A percentile compares a stretch with the other conserved stretches of the same genome.
Conservation (phyloP, 2,888 invertebrate genomes). For the Itoplectis maculator region DNA sequence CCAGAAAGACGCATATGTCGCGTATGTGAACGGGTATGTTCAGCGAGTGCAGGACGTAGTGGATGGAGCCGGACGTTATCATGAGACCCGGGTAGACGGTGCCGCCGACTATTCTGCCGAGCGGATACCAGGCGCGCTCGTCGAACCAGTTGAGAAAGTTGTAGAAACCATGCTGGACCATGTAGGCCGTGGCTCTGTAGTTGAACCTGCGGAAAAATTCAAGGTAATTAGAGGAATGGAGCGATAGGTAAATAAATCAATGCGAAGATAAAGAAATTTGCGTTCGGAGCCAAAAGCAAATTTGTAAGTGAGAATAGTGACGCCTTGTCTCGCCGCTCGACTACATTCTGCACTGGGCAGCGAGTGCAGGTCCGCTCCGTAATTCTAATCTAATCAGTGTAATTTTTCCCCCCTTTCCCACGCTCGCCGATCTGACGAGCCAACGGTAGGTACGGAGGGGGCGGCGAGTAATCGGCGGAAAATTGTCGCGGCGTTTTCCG, state of each 20-base stretch:
- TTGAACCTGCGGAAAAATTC: slow-evolving; percentile 92
- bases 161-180: slow-evolving; percentile 99
- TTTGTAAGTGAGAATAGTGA: background rate
- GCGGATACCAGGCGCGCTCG: slow-evolving; percentile 99
- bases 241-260: no score
- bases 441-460: slow-evolving; percentile 15
- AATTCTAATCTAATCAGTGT: slow-evolving; percentile 17
- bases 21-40: slow-evolving; percentile 99
- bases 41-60: slow-evolving; percentile 95
- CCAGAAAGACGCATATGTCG: slow-evolving; percentile 99
- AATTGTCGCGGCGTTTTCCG: background rate
- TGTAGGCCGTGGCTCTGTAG: slow-evolving; percentile 99
- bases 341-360: background rate
- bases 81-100: slow-evolving; percentile 99
- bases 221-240: background rate
- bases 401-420: background rate
- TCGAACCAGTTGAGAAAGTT: slow-evolving; percentile 99
- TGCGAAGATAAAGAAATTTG: background rate
- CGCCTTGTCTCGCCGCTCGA: background rate
- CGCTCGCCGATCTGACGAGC: slow-evolving; percentile 11
- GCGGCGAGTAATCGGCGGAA: no score
- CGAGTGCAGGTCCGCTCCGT: no score
- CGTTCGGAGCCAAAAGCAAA: no score
- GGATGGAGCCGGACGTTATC: slow-evolving; percentile 99
- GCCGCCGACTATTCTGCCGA: slow-evolving; percentile 99